A percentile compares a stretch with the other conserved stretches of the same genome.
These are phyloP conservation scores for Cyprinodon brontotheroides DNA, from an alignment of 2,113 vertebrate genomes.

Conservation along the genomic window DNA sequence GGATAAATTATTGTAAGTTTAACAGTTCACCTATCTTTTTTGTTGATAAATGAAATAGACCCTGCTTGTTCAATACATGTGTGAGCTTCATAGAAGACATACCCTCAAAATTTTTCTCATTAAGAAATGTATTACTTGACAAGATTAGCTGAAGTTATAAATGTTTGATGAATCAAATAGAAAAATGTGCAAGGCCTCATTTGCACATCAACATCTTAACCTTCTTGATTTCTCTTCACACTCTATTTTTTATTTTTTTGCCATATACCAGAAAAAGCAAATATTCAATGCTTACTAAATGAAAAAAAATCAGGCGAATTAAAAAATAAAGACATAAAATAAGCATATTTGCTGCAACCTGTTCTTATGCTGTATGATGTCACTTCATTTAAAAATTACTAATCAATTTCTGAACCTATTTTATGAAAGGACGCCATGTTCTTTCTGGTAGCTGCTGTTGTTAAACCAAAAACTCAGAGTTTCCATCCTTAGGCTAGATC, in stretches of 20 bases:
- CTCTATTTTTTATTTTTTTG: conserved; percentile 29
- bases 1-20: background rate
- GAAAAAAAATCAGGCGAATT: conserved; percentile 27
- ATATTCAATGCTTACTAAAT: conserved; percentile 30
- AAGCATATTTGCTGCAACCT: conserved; percentile 41
- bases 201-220: conserved; percentile 10
- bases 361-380: conserved; percentile 17
- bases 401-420: conserved; percentile 33
- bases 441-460: conserved; percentile 18
- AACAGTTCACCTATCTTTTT: background rate
- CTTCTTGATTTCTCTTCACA: conserved; percentile 20
- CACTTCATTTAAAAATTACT: conserved; percentile 36
- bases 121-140: background rate
- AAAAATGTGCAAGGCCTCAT: background rate
- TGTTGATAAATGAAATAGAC: background rate
- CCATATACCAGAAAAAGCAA: conserved; percentile 16
- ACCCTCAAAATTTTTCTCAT: background rate
- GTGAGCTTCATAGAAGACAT: background rate
- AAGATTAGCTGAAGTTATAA: conserved; percentile 12
- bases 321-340: conserved; percentile 6
- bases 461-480: too few relatives aligned
- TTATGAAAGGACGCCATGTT: conserved; percentile 56
- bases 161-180: conserved; percentile 5
- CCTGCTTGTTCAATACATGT: conserved; percentile 4
- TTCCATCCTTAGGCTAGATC: too few relatives aligned